phyloP scores from a whole-genome alignment of 2,797 vertebrate species.

The Linurgus olivaceus region DNA sequence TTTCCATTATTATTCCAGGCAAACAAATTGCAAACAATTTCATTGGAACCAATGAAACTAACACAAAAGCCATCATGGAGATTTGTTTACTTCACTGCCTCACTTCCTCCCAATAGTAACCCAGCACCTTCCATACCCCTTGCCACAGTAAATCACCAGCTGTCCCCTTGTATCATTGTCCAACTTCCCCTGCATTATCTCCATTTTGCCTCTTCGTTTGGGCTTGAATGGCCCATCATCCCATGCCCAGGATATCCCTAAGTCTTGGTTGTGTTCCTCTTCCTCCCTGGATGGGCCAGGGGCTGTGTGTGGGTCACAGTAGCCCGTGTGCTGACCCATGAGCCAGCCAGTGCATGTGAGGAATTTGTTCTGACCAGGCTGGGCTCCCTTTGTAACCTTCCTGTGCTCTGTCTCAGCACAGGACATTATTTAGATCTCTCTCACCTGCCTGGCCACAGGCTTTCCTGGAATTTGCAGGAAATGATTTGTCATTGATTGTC shows the following conservation, averaged over 20 bases:
- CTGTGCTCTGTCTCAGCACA: background rate
- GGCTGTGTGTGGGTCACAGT: fast-evolving
- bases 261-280: fast-evolving
- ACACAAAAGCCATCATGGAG: background rate
- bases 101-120: background rate
- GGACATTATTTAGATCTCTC: background rate
- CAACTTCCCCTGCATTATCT: background rate
- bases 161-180: fast-evolving
- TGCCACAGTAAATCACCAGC: fast-evolving
- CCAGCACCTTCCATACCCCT: background rate
- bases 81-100: background rate
- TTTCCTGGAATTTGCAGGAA: background rate
- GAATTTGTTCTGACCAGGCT: background rate
- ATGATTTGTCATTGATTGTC: background rate
- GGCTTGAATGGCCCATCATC: background rate
- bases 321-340: fast-evolving
- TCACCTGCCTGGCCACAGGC: background rate
- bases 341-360: fast-evolving
- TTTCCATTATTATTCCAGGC: background rate
- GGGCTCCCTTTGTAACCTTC: background rate
- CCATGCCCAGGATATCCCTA: fast-evolving
- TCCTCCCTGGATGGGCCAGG: background rate
- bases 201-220: background rate
- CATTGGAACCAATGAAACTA: background rate
- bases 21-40: background rate